Evolutionary conservation across 2,113 vertebrate species (phyloP).

Genomic region (Asarcornis scutulata): DNA sequence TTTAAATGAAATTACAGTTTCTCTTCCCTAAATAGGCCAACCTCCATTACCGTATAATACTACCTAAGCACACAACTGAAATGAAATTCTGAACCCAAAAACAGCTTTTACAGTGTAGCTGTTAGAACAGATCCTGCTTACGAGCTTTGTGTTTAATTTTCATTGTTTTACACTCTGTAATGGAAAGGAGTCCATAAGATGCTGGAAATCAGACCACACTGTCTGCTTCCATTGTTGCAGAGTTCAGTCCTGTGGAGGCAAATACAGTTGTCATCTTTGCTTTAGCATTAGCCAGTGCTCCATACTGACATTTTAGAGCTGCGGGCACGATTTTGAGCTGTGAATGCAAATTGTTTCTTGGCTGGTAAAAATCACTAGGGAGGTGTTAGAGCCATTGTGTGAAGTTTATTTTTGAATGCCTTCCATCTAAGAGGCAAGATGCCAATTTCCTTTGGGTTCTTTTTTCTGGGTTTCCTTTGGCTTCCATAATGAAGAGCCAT

Average conservation of each 20-base stretch:
- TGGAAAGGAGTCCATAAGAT: constrained; percentile 34
- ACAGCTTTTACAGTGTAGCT: neutral
- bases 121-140: neutral
- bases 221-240: constrained; percentile 50
- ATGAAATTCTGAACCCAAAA: constrained; percentile 22
- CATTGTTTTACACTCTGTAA: constrained; percentile 39
- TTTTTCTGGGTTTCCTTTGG: constrained; percentile 31
- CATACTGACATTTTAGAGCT: constrained; percentile 34
- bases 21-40: neutral
- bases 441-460: neutral
- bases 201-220: constrained; percentile 28
- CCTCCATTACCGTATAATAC: neutral
- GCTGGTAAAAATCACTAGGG: constrained; percentile 47
- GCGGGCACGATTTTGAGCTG: constrained; percentile 35
- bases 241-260: constrained; percentile 24
- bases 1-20: neutral
- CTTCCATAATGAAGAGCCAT: neutral
- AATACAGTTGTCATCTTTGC: constrained; percentile 45
- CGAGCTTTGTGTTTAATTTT: constrained; percentile 9
- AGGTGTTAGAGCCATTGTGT: constrained; percentile 46
- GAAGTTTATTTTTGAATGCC: constrained; percentile 17
- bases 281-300: constrained; percentile 29
- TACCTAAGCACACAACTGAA: neutral
- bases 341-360: constrained; percentile 42
- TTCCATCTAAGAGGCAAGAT: constrained; percentile 14